These are phyloP conservation scores for Herminia tarsipennalis DNA, from an alignment of 2,888 invertebrate species.

Conservation along the genomic window DNA sequence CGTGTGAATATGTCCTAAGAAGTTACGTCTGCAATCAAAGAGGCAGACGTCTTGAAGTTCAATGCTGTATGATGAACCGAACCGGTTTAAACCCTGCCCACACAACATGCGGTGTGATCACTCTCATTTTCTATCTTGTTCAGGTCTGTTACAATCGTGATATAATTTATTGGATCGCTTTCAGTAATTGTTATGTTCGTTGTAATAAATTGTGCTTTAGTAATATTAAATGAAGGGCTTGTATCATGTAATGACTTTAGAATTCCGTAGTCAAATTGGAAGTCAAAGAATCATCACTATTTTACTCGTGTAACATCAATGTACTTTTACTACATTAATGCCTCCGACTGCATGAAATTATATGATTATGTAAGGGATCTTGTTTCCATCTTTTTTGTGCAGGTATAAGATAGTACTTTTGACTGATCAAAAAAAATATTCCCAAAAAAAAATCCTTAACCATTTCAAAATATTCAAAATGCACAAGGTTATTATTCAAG, in stretches of 20 bases:
- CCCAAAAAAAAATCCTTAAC: too few species aligned
- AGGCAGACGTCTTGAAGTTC: conserved; percentile 33
- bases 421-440: too few species aligned
- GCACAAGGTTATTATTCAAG: too few species aligned
- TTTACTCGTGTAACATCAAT: too few species aligned
- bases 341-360: too few species aligned
- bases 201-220: conserved; percentile 29
- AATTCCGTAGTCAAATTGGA: too few species aligned
- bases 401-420: background rate
- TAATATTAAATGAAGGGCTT: conserved; percentile 33
- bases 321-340: too few species aligned
- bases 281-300: too few species aligned
- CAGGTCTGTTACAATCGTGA: conserved; percentile 28
- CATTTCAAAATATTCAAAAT: too few species aligned
- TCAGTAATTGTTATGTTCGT: conserved; percentile 32
- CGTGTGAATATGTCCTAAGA: background rate
- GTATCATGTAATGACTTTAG: too few species aligned
- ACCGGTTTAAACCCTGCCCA: conserved; percentile 45
- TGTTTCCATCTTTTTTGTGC: background rate
- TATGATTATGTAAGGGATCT: too few species aligned
- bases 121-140: conserved; percentile 45
- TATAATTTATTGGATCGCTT: conserved; percentile 39
- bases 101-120: conserved; percentile 33
- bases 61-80: conserved; percentile 26
- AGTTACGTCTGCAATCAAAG: conserved; percentile 34